phyloP scores from a whole-genome alignment of 2,797 vertebrate species.

The Amphiprion clarkii region DNA sequence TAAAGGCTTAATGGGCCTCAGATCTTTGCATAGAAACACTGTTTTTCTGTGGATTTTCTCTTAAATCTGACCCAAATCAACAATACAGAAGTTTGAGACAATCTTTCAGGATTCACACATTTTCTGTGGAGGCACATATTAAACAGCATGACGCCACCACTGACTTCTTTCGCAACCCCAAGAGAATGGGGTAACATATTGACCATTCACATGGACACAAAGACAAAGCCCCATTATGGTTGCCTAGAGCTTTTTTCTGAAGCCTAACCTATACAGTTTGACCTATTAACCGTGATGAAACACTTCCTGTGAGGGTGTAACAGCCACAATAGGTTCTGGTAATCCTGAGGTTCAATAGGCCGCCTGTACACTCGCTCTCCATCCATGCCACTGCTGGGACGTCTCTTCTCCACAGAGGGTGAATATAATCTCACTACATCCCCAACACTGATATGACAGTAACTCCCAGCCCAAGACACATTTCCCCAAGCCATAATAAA shows the following conservation, averaged over 20 bases:
- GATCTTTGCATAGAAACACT: not conserved
- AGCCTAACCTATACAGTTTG: constrained; percentile 73
- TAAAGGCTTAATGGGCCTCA: not conserved
- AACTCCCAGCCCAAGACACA: not conserved
- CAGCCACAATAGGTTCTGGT: constrained; percentile 71
- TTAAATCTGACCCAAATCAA: constrained; percentile 22
- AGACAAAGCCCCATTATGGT: constrained; percentile 64
- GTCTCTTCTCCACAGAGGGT: constrained; percentile 3
- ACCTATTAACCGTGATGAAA: constrained; percentile 76
- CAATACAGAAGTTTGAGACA: not conserved
- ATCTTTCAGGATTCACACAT: constrained; percentile 10
- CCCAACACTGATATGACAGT: not conserved
- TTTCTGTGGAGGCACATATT: not conserved
- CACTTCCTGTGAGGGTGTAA: constrained; percentile 74
- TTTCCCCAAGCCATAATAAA: not conserved
- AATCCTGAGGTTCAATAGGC: constrained; percentile 74
- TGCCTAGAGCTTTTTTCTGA: constrained; percentile 56
- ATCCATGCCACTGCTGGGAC: constrained; percentile 10
- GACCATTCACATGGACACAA: constrained; percentile 56
- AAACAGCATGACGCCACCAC: constrained; percentile 9
- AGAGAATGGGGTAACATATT: constrained; percentile 21
- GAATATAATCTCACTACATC: constrained; percentile 14
- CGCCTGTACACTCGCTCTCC: constrained; percentile 35
- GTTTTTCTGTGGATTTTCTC: not conserved
- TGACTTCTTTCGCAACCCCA: constrained; percentile 32